Percentiles rank a stretch among this genome's conserved stretches.
Evolutionary conservation across 2,888 invertebrate species (phyloP).

Genomic region (Petrolisthes manimaculis): DNA sequence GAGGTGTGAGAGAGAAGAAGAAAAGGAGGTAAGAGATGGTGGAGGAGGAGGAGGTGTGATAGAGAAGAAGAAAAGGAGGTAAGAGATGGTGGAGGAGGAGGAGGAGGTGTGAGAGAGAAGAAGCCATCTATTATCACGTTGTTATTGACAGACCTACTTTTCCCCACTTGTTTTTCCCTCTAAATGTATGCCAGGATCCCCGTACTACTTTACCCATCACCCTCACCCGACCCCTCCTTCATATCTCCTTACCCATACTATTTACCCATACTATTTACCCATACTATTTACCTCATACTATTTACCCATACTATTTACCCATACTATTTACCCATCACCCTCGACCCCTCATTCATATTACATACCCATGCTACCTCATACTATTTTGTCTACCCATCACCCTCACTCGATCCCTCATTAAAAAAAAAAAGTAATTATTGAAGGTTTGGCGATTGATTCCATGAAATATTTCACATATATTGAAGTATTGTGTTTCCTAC

Average conservation of each 20-base stretch:
- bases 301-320: slow-evolving; percentile 9
- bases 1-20: not conserved
- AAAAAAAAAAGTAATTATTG: no score
- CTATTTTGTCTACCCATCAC: slow-evolving; percentile 14
- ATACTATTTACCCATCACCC: slow-evolving; percentile 8
- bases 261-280: slow-evolving; percentile 12
- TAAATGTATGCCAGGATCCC: no score
- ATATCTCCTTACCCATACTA: not conserved
- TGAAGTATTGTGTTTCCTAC: no score
- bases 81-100: not conserved
- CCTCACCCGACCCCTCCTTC: not conserved
- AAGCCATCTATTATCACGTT: slow-evolving; percentile 10
- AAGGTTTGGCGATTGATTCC: no score
- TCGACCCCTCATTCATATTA: not conserved
- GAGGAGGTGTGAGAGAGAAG: slow-evolving; percentile 1
- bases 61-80: not conserved
- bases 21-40: not conserved
- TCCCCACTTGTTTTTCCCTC: not conserved
- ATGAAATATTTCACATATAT: no score
- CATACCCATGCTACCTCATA: not conserved
- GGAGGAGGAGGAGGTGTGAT: not conserved
- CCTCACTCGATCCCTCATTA: slow-evolving; percentile 16
- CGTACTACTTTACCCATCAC: slow-evolving; percentile 3
- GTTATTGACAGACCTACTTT: slow-evolving; percentile 15
- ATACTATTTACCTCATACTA: slow-evolving; percentile 17